Evolutionary conservation across 2,888 invertebrate genomes (phyloP).

Genomic region (Dorcus hopei): DNA sequence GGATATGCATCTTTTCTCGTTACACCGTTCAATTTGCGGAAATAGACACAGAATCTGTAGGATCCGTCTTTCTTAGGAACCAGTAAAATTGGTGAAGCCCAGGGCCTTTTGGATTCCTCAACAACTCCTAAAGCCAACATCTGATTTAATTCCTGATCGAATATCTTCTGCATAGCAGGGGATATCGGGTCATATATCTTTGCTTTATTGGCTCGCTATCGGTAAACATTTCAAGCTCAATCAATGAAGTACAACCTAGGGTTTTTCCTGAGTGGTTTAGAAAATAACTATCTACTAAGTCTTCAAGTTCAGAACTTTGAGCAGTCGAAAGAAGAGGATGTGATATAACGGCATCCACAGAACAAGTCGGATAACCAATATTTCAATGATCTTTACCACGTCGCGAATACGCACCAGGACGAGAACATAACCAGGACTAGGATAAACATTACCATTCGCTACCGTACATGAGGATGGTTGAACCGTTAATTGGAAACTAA

Average conservation of each 20-base stretch:
- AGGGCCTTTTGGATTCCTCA: constrained; percentile 25
- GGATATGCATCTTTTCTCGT: constrained; percentile 36
- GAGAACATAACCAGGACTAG: constrained; percentile 7
- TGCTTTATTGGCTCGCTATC: constrained; percentile 23
- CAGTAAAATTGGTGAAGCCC: constrained; percentile 23
- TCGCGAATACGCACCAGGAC: constrained; percentile 10
- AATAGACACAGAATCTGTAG: constrained; percentile 35
- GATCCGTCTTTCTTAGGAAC: constrained; percentile 24
- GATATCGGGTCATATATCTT: constrained; percentile 29
- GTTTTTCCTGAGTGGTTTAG: not conserved
- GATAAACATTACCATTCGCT: constrained; percentile 17
- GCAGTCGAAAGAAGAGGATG: not conserved
- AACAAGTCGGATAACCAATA: constrained; percentile 11
- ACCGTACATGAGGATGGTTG: constrained; percentile 4
- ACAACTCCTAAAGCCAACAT: constrained; percentile 26
- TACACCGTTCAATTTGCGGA: constrained; percentile 33
- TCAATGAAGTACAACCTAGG: not conserved
- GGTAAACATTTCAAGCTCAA: constrained; percentile 6
- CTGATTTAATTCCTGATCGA: constrained; percentile 24
- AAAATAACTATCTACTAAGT: not conserved
- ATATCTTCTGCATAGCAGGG: constrained; percentile 21
- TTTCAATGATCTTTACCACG: constrained; percentile 8
- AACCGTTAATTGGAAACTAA: no score
- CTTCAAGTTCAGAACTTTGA: not conserved
- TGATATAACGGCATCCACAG: not conserved